phyloP scores from a whole-genome alignment of 92 coral and sea anemone genomes.

The Heteractis magnifica region DNA sequence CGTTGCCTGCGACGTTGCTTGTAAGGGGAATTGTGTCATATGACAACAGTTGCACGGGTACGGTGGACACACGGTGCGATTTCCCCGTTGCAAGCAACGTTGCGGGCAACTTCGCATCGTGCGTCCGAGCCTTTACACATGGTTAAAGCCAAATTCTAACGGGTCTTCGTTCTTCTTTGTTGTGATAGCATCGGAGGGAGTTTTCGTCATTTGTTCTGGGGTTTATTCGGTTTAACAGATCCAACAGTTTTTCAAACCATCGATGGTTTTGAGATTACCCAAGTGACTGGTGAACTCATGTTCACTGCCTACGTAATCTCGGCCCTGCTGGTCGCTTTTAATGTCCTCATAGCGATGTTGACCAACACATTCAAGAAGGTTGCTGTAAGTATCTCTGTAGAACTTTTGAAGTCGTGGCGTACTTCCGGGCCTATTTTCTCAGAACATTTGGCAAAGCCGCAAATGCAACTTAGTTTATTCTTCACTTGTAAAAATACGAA shows the following conservation, averaged over 20 bases:
- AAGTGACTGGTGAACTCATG: constrained; percentile 67
- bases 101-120: no score
- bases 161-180: no score
- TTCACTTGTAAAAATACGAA: no score
- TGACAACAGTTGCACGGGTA: no score
- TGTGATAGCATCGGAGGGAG: constrained; percentile 46
- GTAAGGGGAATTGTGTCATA: no score
- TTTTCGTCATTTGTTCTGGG: constrained; percentile 73
- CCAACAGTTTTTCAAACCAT: constrained; percentile 47
- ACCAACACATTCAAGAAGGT: constrained; percentile 64
- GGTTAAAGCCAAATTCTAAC: neutral
- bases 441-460: no score
- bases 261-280: constrained; percentile 45
- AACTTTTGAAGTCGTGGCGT: no score
- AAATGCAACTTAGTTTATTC: no score
- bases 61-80: no score
- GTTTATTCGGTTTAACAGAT: constrained; percentile 63
- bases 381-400: constrained; percentile 48
- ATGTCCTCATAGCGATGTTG: constrained; percentile 88
- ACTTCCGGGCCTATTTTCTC: no score
- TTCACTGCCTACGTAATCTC: constrained; percentile 60
- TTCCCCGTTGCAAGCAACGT: no score
- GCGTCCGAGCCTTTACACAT: neutral
- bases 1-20: no score
- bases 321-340: constrained; percentile 73